Percentiles rank a stretch among this genome's conserved stretches.
Conservation (phyloP, 2,888 invertebrate genomes). For the Pheosia tremula region DNA sequence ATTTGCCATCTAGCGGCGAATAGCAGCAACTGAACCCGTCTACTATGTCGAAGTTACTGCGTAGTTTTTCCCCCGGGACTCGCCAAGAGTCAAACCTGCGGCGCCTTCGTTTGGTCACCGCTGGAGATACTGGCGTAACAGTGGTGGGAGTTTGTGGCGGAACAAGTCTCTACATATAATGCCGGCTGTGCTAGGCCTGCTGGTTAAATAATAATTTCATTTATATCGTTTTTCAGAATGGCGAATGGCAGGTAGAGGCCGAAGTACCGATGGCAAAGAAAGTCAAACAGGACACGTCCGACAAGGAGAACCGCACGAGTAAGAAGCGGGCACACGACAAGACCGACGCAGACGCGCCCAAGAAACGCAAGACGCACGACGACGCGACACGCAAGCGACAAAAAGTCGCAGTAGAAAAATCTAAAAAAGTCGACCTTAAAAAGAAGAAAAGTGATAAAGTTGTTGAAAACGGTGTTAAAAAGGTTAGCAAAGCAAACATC, state of each 20-base stretch:
- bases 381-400: slow-evolving; percentile 17
- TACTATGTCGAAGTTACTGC: no score
- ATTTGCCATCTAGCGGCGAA: no score
- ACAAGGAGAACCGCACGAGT: slow-evolving; percentile 52
- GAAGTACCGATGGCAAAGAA: slow-evolving; percentile 39
- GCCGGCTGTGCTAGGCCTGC: no score
- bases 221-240: slow-evolving; percentile 46
- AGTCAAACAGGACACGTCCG: slow-evolving; percentile 43
- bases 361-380: slow-evolving; percentile 11
- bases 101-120: no score
- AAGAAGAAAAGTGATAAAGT: slow-evolving; percentile 30
- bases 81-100: no score
- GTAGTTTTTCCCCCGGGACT: no score
- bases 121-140: no score
- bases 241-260: slow-evolving; percentile 61
- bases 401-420: neutral
- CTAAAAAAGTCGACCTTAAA: slow-evolving; percentile 5
- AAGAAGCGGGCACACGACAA: slow-evolving; percentile 36
- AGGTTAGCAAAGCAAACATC: slow-evolving; percentile 18
- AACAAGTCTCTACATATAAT: no score
- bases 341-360: slow-evolving; percentile 1
- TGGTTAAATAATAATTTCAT: no score
- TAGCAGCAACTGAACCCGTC: no score
- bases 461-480: slow-evolving; percentile 36
- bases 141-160: no score